phyloP scores from a whole-genome alignment of 2,888 invertebrate species.

The Cryptocheilus praepositus region DNA sequence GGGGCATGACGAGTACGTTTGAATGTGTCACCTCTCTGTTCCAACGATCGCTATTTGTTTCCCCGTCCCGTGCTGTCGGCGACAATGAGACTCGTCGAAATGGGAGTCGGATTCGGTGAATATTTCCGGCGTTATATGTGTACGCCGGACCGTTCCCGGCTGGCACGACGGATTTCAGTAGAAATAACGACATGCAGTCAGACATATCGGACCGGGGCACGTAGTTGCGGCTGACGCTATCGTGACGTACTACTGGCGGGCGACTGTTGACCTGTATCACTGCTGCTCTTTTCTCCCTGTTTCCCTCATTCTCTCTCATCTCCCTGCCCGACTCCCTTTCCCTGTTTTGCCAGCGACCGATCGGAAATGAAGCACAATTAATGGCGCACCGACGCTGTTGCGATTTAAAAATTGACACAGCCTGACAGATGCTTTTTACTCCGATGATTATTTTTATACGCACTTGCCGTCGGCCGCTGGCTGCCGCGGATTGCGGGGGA shows the following conservation, averaged over 20 bases:
- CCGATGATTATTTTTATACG: too few species aligned
- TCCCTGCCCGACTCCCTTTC: too few species aligned
- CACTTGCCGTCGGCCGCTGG: too few species aligned
- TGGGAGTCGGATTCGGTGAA: constrained; percentile 39
- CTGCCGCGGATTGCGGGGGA: too few species aligned
- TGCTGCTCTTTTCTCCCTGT: constrained; percentile 25
- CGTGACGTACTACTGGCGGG: constrained; percentile 54
- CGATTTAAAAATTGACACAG: too few species aligned
- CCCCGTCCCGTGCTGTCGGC: constrained; percentile 38
- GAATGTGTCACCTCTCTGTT: constrained; percentile 34
- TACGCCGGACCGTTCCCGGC: constrained; percentile 12
- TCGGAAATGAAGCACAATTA: too few species aligned
- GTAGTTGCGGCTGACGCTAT: constrained; percentile 59
- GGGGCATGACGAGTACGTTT: constrained; percentile 28
- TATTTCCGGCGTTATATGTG: constrained; percentile 41
- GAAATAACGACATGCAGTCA: constrained; percentile 56
- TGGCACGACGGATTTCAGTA: constrained; percentile 46
- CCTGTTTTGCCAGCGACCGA: too few species aligned
- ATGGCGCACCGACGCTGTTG: too few species aligned
- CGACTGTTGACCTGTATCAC: constrained; percentile 30
- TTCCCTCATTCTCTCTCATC: constrained; percentile 9
- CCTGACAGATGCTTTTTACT: too few species aligned
- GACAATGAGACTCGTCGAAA: constrained; percentile 49
- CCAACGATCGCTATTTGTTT: constrained; percentile 48
- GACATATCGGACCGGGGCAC: constrained; percentile 49